These are phyloP conservation scores for Drosophila takahashii DNA, from an alignment of 1,140 invertebrate genomes.

Conservation along the genomic window DNA sequence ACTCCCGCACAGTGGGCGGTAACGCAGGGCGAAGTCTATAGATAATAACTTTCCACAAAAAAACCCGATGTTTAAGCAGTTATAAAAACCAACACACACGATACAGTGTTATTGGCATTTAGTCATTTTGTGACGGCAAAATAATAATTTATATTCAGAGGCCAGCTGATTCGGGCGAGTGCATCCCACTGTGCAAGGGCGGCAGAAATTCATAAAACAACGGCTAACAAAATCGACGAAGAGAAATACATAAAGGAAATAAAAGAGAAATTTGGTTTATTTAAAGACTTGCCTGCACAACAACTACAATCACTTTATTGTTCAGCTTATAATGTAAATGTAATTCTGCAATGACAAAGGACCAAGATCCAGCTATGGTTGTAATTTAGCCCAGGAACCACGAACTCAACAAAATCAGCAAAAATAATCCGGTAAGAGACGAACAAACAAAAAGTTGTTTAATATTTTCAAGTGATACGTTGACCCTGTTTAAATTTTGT, in stretches of 20 bases:
- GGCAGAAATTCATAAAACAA: constrained; percentile 36
- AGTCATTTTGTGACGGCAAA: not conserved
- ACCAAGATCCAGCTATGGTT: constrained; percentile 27
- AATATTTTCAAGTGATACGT: not conserved
- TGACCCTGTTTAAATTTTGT: constrained; percentile 4
- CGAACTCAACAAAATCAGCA: constrained; percentile 1
- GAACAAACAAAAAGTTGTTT: not conserved
- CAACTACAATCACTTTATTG: constrained; percentile 21
- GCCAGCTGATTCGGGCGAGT: constrained; percentile 8
- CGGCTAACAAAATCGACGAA: constrained; percentile 18
- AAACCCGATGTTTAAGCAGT: constrained; percentile 30
- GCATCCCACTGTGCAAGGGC: constrained; percentile 42
- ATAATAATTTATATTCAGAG: constrained; percentile 32
- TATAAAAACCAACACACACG: constrained; percentile 10
- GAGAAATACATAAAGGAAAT: constrained; percentile 1
- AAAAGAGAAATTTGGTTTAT: constrained; percentile 29
- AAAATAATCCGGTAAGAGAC: constrained; percentile 16
- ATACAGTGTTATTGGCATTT: not conserved
- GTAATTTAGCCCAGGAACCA: constrained; percentile 31
- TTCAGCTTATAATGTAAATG: constrained; percentile 48
- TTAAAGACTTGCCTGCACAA: constrained; percentile 31
- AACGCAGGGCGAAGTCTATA: constrained; percentile 1
- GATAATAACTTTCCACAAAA: constrained; percentile 32
- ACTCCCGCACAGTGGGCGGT: constrained; percentile 55
- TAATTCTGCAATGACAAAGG: constrained; percentile 16